Conservation (phyloP, 1,140 invertebrate genomes). For the Megalonaias nervosa region DNA sequence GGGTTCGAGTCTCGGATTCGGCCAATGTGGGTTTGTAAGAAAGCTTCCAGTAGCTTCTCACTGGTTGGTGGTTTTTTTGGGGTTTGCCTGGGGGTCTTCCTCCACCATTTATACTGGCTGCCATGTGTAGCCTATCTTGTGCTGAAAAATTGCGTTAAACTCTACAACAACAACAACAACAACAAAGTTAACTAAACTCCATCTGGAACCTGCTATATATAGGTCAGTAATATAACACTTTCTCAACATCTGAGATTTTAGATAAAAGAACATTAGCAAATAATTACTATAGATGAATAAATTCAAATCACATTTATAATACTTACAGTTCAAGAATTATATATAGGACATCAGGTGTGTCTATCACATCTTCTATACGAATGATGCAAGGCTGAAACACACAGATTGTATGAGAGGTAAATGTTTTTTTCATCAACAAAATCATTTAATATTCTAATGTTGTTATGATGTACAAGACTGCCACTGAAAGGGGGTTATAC, state of each 20-base stretch:
- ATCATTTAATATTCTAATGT: not conserved
- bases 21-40: no score
- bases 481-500: no score
- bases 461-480: no score
- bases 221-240: not conserved
- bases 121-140: not conserved
- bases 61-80: no score
- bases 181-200: not conserved
- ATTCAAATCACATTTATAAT: not conserved
- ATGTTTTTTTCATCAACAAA: not conserved
- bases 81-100: no score
- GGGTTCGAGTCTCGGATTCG: no score
- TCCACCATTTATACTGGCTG: no score
- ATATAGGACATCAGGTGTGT: constrained; percentile 81
- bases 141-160: not conserved
- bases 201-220: not conserved
- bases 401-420: not conserved
- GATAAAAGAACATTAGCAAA: not conserved
- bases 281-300: no score
- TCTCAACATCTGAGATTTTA: not conserved
- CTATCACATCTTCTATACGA: constrained; percentile 83
- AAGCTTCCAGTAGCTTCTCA: no score
- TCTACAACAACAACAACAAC: not conserved
- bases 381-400: constrained; percentile 83
- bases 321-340: constrained; percentile 85